Conservation (phyloP, 2,113 vertebrate species). For the Vombatus ursinus region DNA sequence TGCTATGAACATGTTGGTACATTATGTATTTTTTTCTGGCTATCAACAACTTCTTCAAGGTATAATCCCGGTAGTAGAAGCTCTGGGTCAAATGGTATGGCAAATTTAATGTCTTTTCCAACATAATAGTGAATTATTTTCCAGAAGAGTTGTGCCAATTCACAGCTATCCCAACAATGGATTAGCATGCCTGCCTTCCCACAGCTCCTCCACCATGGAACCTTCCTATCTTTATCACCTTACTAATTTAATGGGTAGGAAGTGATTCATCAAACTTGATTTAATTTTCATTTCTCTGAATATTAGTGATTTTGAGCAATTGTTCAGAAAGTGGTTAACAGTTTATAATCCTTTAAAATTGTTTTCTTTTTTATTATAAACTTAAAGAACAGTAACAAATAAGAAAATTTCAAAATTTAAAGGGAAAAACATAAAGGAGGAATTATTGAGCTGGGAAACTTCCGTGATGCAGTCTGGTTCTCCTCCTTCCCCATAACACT, state of each 20-base stretch:
- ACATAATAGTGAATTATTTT: too few species aligned
- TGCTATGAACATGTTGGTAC: too few species aligned
- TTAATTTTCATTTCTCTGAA: not conserved
- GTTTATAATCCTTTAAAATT: not conserved
- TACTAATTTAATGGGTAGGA: not conserved
- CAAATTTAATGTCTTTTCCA: too few species aligned
- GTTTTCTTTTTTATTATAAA: not conserved
- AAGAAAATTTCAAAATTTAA: not conserved
- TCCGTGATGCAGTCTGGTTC: not conserved
- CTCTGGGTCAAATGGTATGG: too few species aligned
- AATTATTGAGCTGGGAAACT: not conserved
- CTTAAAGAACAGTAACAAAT: not conserved
- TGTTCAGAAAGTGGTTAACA: not conserved
- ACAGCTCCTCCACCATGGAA: not conserved
- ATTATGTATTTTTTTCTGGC: too few species aligned
- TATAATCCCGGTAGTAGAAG: too few species aligned
- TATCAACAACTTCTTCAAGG: too few species aligned
- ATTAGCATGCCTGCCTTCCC: too few species aligned
- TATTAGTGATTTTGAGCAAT: not conserved
- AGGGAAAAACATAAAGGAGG: not conserved
- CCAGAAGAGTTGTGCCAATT: too few species aligned
- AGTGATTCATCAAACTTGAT: not conserved
- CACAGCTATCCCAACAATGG: too few species aligned
- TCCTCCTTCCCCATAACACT: not conserved
- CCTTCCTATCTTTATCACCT: not conserved